Evolutionary conservation across 2,888 invertebrate genomes (phyloP).

Genomic region (Electrophaes corylata): DNA sequence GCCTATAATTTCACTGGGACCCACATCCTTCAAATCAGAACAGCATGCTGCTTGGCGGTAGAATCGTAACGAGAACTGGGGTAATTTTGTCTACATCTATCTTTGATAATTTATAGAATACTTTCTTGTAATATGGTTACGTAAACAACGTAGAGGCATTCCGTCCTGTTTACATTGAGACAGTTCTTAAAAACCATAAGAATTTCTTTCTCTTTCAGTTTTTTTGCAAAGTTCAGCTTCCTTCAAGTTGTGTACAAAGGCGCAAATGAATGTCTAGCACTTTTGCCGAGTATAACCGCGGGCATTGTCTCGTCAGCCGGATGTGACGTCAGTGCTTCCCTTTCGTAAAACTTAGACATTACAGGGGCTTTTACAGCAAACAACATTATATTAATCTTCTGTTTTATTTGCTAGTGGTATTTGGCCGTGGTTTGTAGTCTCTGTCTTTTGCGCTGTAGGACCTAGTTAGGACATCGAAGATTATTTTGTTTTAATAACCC

Average conservation of each 20-base stretch:
- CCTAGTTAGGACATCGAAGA: no score
- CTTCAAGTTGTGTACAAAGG: conserved; percentile 39
- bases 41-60: no score
- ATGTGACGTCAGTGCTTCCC: conserved; percentile 42
- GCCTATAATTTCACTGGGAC: no score
- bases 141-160: not conserved
- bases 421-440: no score
- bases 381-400: conserved; percentile 18
- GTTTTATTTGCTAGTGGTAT: not conserved
- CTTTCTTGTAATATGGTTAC: no score
- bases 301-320: conserved; percentile 44
- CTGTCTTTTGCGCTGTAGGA: no score
- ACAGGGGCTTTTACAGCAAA: conserved; percentile 21
- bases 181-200: conserved; percentile 2
- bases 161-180: not conserved
- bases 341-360: conserved; percentile 40
- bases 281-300: conserved; percentile 42
- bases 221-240: conserved; percentile 36
- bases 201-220: conserved; percentile 26
- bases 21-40: no score
- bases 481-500: no score
- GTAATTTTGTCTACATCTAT: no score
- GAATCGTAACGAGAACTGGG: no score
- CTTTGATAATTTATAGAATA: no score
- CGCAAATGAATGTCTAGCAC: conserved; percentile 42